phyloP scores from a whole-genome alignment of 2,888 invertebrate species.

The Antheraea yamamai region DNA sequence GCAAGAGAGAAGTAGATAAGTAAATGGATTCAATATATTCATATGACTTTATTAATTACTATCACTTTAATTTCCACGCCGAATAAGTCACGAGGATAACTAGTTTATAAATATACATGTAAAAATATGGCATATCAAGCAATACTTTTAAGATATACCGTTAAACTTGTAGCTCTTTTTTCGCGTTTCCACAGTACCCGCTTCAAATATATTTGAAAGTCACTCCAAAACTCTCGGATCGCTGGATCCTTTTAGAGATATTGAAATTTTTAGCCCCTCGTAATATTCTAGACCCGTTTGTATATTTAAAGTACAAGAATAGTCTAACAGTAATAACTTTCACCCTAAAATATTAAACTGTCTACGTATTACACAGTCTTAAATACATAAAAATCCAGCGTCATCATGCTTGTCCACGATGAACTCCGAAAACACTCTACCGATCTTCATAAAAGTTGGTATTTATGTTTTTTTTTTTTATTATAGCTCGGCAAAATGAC shows the following conservation, averaged over 20 bases:
- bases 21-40: too few relatives aligned
- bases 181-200: constrained; percentile 23
- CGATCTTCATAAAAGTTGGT: too few relatives aligned
- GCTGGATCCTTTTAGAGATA: constrained; percentile 50
- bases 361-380: too few relatives aligned
- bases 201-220: constrained; percentile 35
- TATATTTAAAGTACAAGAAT: not conserved
- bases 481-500: too few relatives aligned
- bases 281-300: not conserved
- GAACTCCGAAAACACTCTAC: too few relatives aligned
- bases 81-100: too few relatives aligned
- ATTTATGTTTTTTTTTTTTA: too few relatives aligned
- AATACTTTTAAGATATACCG: constrained; percentile 1
- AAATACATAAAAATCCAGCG: too few relatives aligned
- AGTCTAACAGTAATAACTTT: not conserved
- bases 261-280: constrained; percentile 35
- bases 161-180: constrained; percentile 12
- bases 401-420: too few relatives aligned
- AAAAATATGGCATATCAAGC: not conserved
- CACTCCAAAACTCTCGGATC: constrained; percentile 44
- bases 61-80: too few relatives aligned
- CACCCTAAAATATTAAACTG: constrained; percentile 1
- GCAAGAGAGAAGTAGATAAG: too few relatives aligned
- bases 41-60: too few relatives aligned
- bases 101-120: not conserved